These are phyloP conservation scores for Parnassius glacialis DNA, from an alignment of 2,888 invertebrate genomes.

Conservation along the genomic window DNA sequence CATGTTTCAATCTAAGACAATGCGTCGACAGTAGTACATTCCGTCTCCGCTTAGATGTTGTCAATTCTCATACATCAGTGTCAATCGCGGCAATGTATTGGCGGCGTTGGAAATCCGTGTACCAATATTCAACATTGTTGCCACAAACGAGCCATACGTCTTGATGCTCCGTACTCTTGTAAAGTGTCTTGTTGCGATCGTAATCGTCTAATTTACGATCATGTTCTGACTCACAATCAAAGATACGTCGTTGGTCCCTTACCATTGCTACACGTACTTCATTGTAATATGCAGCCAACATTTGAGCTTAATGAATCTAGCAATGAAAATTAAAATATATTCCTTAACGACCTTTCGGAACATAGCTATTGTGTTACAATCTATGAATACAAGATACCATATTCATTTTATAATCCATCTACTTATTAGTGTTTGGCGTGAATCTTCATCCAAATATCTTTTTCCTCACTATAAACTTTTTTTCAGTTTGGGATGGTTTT, in stretches of 20 bases:
- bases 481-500: too few species aligned
- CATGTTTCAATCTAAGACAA: conserved; percentile 9
- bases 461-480: too few species aligned
- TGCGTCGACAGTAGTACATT: conserved; percentile 4
- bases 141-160: conserved; percentile 23
- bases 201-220: conserved; percentile 64
- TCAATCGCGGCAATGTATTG: conserved; percentile 15
- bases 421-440: too few species aligned
- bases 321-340: conserved; percentile 12
- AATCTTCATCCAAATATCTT: too few species aligned
- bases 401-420: too few species aligned
- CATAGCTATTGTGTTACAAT: too few species aligned
- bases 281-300: conserved; percentile 3
- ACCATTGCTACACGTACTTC: conserved; percentile 10
- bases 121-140: conserved; percentile 20
- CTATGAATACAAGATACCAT: too few species aligned
- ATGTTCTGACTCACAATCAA: conserved; percentile 41
- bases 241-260: conserved; percentile 6
- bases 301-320: neutral
- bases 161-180: conserved; percentile 36
- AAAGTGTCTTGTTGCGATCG: conserved; percentile 52
- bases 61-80: conserved; percentile 24
- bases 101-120: conserved; percentile 12
- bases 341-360: neutral
- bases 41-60: conserved; percentile 14